phyloP scores from a whole-genome alignment of 1,140 invertebrate genomes.

The Steinernema khuongi region DNA sequence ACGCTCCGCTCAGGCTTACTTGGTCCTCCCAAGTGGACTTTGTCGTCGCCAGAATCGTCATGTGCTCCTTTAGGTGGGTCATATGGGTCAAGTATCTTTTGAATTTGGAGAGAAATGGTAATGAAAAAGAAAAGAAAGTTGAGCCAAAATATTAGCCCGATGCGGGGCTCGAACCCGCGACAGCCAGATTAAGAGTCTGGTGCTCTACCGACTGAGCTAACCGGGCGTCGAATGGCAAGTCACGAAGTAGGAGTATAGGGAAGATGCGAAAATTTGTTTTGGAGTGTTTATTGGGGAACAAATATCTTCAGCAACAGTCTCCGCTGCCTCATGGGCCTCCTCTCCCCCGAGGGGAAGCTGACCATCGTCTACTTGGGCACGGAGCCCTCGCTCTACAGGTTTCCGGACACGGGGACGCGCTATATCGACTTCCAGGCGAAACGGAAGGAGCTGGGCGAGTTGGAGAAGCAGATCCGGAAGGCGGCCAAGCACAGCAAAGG shows the following conservation, averaged over 20 bases:
- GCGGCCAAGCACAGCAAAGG: background rate
- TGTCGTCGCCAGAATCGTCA: background rate
- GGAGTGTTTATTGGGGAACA: too few relatives aligned
- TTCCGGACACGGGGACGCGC: background rate
- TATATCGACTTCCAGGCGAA: background rate
- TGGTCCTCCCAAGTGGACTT: background rate
- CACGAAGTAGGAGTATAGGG: too few relatives aligned
- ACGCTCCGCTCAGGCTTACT: background rate
- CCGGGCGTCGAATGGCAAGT: too few relatives aligned
- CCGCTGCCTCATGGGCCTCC: background rate
- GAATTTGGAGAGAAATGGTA: too few relatives aligned
- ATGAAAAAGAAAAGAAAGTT: too few relatives aligned
- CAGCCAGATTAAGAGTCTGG: constrained; percentile 57
- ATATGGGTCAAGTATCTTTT: too few relatives aligned
- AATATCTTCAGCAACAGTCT: background rate
- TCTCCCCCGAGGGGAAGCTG: background rate
- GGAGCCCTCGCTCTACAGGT: background rate
- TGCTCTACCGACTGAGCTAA: constrained; percentile 38
- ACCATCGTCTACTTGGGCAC: background rate
- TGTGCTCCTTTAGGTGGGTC: background rate
- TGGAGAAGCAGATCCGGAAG: background rate
- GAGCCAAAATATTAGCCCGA: constrained; percentile 41
- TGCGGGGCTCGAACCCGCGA: constrained; percentile 55
- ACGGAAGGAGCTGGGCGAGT: background rate
- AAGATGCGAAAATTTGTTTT: too few relatives aligned